phyloP scores from a whole-genome alignment of 2,888 invertebrate species.

The Pediacus dermestoides region DNA sequence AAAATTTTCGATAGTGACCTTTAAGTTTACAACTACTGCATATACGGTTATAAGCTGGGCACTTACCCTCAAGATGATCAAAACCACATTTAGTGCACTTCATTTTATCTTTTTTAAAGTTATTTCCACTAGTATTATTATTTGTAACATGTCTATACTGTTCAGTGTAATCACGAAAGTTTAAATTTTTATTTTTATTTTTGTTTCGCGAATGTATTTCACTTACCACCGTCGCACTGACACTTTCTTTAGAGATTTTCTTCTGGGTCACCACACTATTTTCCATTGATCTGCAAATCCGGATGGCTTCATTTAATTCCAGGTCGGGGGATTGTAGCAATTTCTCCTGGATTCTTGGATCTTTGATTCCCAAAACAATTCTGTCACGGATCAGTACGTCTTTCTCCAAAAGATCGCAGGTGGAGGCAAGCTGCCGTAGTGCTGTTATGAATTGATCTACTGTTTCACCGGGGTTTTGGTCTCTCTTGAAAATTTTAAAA shows the following conservation, averaged over 20 bases:
- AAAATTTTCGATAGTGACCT: conserved; percentile 9
- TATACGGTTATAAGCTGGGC: conserved; percentile 2
- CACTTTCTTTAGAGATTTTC: conserved; percentile 9
- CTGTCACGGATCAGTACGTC: conserved; percentile 16
- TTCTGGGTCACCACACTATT: conserved; percentile 12
- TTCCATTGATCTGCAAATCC: conserved; percentile 19
- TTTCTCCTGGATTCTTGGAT: conserved; percentile 16
- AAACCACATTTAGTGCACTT: conserved; percentile 6
- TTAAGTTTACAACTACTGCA: conserved; percentile 7
- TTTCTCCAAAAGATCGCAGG: conserved; percentile 23
- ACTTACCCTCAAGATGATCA: conserved; percentile 7
- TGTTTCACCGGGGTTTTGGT: conserved; percentile 19
- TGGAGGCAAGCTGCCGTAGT: conserved; percentile 17
- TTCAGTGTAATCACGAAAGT: not conserved
- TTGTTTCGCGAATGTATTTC: not conserved
- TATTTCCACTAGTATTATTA: too few relatives aligned
- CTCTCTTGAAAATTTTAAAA: conserved; percentile 25
- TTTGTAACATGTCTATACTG: too few relatives aligned
- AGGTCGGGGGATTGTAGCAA: conserved; percentile 15
- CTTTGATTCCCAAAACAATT: conserved; percentile 16
- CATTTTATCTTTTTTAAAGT: not conserved
- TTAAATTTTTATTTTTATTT: not conserved
- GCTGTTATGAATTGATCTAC: conserved; percentile 23
- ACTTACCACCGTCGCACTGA: not conserved
- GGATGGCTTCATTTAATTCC: conserved; percentile 13